phyloP scores from a whole-genome alignment of 2,888 invertebrate species.

The Tachina grossa region DNA sequence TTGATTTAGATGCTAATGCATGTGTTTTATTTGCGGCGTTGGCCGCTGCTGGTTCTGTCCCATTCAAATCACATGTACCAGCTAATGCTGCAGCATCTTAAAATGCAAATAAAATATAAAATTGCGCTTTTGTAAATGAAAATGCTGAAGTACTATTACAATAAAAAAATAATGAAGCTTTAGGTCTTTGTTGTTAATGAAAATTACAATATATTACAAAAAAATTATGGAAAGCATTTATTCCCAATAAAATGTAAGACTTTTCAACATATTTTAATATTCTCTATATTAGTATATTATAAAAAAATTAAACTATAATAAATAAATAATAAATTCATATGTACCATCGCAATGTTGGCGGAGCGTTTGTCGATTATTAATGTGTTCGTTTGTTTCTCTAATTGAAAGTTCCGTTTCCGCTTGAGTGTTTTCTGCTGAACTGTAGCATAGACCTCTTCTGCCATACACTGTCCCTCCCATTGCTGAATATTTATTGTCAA shows the following conservation, averaged over 20 bases:
- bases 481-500: constrained; percentile 37
- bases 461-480: neutral
- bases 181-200: too few species aligned
- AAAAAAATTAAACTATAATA: neutral
- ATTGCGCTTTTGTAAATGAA: neutral
- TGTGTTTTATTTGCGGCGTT: neutral
- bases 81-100: constrained; percentile 20
- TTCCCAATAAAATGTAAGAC: too few species aligned
- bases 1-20: constrained; percentile 7
- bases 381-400: constrained; percentile 30
- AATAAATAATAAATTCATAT: constrained; percentile 2
- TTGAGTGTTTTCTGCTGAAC: constrained; percentile 19
- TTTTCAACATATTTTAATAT: too few species aligned
- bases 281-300: too few species aligned
- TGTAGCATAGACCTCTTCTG: constrained; percentile 19
- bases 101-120: constrained; percentile 7
- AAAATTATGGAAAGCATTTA: too few species aligned
- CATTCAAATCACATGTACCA: neutral
- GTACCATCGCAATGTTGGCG: constrained; percentile 63
- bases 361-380: constrained; percentile 35
- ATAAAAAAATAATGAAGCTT: too few species aligned
- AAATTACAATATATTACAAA: too few species aligned
- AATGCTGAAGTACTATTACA: neutral
- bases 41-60: neutral
- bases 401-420: constrained; percentile 56